A percentile compares a stretch with the other conserved stretches of the same genome.
Conservation (phyloP, 2,888 invertebrate genomes). For the Euphydryas editha region DNA sequence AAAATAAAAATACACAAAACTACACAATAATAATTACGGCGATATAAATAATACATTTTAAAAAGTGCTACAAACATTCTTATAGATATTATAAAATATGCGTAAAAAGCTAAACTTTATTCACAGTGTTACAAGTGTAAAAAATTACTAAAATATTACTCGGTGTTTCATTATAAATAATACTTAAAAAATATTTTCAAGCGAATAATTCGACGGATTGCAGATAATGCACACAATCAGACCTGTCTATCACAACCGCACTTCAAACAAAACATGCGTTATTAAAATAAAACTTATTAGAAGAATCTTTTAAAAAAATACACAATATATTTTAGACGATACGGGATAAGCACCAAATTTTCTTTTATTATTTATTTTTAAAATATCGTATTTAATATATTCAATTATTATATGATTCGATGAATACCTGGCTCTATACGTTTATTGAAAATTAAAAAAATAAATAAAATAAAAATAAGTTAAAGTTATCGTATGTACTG, state of each 20-base stretch:
- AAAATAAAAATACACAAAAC: not conserved
- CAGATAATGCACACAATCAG: constrained; percentile 29
- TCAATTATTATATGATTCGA: constrained; percentile 4
- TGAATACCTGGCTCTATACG: not conserved
- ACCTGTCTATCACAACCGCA: constrained; percentile 41
- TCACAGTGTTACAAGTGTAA: constrained; percentile 13
- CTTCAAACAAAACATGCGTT: constrained; percentile 25
- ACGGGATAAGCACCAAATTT: constrained; percentile 10
- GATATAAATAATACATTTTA: constrained; percentile 25
- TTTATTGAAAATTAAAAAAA: not conserved
- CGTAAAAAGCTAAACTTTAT: constrained; percentile 12
- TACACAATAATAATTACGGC: constrained; percentile 20
- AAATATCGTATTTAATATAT: constrained; percentile 1
- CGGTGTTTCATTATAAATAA: constrained; percentile 10
- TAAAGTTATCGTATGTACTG: constrained; percentile 12
- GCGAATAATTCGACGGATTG: constrained; percentile 39
- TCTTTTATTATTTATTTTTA: constrained; percentile 2
- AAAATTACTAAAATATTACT: constrained; percentile 14
- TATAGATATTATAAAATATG: constrained; percentile 9
- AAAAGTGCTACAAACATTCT: constrained; percentile 23
- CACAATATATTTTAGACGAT: constrained; percentile 7
- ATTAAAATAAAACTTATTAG: constrained; percentile 2
- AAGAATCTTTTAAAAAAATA: not conserved
- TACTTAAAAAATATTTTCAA: constrained; percentile 26
- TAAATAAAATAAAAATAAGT: not conserved